Evolutionary conservation across 2,888 invertebrate species (phyloP).

Genomic region (Brachyopa scutellaris): DNA sequence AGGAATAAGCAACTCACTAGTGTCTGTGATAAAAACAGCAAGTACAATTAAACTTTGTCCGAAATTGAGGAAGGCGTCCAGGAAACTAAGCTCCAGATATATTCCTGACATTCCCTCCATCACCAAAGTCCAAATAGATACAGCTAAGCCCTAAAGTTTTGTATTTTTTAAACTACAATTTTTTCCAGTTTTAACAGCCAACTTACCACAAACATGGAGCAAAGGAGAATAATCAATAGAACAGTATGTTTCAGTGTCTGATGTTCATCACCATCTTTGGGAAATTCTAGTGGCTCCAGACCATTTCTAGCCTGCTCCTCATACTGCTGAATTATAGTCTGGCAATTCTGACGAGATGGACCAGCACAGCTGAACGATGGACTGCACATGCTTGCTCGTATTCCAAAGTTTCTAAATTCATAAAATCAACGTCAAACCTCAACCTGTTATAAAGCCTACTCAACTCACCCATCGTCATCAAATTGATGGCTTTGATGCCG

Average conservation of each 20-base stretch:
- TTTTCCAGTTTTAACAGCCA: not conserved
- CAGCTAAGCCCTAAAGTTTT: constrained; percentile 87
- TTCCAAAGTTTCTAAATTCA: constrained; percentile 73
- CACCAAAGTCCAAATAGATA: constrained; percentile 91
- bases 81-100: constrained; percentile 95
- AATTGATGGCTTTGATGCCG: constrained; percentile 65
- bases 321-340: constrained; percentile 83
- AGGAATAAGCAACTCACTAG: constrained; percentile 88
- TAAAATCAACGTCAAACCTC: too few relatives aligned
- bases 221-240: constrained; percentile 89
- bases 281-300: constrained; percentile 83
- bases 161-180: not conserved
- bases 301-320: constrained; percentile 83
- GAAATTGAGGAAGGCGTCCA: constrained; percentile 93
- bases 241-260: constrained; percentile 92
- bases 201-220: constrained; percentile 95
- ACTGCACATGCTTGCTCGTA: constrained; percentile 81
- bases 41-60: constrained; percentile 94
- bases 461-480: constrained; percentile 63
- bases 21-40: constrained; percentile 93
- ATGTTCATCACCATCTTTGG: constrained; percentile 84
- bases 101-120: constrained; percentile 93
- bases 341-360: constrained; percentile 82
- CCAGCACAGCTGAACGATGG: constrained; percentile 83
- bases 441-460: too few relatives aligned